phyloP scores from a whole-genome alignment of 2,113 vertebrate species.

The Genyomyrus donnyi region DNA sequence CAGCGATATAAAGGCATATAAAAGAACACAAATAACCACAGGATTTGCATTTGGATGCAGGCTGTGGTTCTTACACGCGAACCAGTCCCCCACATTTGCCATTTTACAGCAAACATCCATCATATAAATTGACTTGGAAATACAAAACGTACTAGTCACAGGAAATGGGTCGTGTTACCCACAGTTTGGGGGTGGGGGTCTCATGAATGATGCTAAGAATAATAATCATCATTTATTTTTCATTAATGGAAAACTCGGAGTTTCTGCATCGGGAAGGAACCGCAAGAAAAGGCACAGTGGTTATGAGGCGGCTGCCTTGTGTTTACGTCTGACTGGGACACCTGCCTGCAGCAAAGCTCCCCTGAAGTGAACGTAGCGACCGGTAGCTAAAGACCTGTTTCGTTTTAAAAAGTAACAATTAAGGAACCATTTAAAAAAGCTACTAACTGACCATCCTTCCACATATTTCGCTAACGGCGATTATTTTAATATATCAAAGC shows the following conservation, averaged over 20 bases:
- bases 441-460: not conserved
- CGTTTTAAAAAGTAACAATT: slow-evolving; percentile 3
- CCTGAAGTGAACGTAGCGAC: slow-evolving; percentile 24
- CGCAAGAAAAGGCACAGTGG: not conserved
- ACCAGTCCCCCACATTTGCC: slow-evolving; percentile 42
- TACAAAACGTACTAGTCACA: slow-evolving; percentile 44
- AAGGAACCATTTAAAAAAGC: not conserved
- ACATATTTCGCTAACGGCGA: not conserved
- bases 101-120: slow-evolving; percentile 57
- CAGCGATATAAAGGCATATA: not conserved
- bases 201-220: slow-evolving; percentile 53
- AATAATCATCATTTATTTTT: slow-evolving; percentile 55
- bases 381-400: slow-evolving; percentile 44
- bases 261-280: slow-evolving; percentile 48
- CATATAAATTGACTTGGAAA: slow-evolving; percentile 43
- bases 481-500: not conserved
- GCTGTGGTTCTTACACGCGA: not conserved
- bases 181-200: not conserved
- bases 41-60: slow-evolving; percentile 4
- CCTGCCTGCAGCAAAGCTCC: slow-evolving; percentile 47
- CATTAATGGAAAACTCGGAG: slow-evolving; percentile 54
- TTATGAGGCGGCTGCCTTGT: slow-evolving; percentile 17
- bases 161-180: slow-evolving; percentile 42
- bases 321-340: slow-evolving; percentile 39
- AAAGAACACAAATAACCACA: not conserved